Evolutionary conservation across 2,888 invertebrate genomes (phyloP).

Genomic region (Drosophila melanocephala): DNA sequence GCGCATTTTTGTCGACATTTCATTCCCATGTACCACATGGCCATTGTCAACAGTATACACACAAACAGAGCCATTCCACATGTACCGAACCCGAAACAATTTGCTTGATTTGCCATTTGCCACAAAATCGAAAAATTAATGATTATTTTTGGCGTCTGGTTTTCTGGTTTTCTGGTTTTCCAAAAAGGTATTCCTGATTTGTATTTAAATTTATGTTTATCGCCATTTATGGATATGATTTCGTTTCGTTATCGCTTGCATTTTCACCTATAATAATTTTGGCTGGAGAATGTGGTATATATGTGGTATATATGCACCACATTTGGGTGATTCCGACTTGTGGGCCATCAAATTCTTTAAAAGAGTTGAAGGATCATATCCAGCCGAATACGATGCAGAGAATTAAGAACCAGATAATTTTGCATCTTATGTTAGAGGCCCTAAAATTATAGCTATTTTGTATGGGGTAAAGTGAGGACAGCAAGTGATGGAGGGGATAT

Average conservation of each 20-base stretch:
- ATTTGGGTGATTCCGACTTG: neutral
- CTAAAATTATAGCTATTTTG: slow-evolving; percentile 46
- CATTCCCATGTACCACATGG: neutral
- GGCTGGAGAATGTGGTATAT: neutral
- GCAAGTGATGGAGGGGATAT: slow-evolving; percentile 7
- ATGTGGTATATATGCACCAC: neutral
- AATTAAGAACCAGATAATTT: neutral
- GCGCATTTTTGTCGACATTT: slow-evolving; percentile 55
- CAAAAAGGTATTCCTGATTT: neutral
- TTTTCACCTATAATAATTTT: neutral
- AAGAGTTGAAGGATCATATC: neutral
- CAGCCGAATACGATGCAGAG: neutral
- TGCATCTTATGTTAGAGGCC: neutral
- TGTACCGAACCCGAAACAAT: slow-evolving; percentile 1
- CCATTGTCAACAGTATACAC: neutral
- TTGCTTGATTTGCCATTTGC: slow-evolving; percentile 35
- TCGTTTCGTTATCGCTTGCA: neutral
- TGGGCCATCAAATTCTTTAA: neutral
- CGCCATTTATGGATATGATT: neutral
- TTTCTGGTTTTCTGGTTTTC: slow-evolving; percentile 3
- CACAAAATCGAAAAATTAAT: slow-evolving; percentile 71
- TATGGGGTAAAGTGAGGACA: slow-evolving; percentile 33
- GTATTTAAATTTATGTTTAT: slow-evolving; percentile 1
- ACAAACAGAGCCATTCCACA: neutral
- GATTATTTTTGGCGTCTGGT: slow-evolving; percentile 41